Percentiles rank a stretch among this genome's conserved stretches.
These are phyloP conservation scores for Cryptus armator DNA, from an alignment of 2,888 invertebrate genomes.

Conservation along the genomic window DNA sequence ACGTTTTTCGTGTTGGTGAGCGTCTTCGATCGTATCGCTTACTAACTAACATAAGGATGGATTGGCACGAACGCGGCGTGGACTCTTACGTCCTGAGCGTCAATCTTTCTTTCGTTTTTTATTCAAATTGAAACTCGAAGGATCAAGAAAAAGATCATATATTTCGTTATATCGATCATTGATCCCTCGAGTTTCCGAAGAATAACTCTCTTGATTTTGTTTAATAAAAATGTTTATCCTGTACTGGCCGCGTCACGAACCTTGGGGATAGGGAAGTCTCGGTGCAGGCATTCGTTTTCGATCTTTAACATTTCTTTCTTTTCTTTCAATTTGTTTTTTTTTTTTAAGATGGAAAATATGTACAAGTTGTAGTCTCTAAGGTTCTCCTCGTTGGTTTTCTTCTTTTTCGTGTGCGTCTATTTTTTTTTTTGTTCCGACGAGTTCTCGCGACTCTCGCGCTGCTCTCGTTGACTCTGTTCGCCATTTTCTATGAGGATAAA, in stretches of 20 bases:
- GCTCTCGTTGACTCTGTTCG: neutral
- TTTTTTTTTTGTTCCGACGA: constrained; percentile 47
- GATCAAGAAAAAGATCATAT: neutral
- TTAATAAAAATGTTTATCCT: constrained; percentile 12
- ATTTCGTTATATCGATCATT: neutral
- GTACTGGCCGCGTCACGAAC: constrained; percentile 43
- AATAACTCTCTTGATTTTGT: constrained; percentile 9
- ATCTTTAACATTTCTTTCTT: neutral
- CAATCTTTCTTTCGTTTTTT: constrained; percentile 18
- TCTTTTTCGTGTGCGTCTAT: constrained; percentile 4
- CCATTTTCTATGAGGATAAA: neutral
- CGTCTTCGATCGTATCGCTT: constrained; percentile 65
- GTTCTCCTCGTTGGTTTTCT: constrained; percentile 24
- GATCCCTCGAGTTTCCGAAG: neutral
- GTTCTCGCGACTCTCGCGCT: constrained; percentile 44
- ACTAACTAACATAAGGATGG: constrained; percentile 67
- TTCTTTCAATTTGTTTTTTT: constrained; percentile 9
- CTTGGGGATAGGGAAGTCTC: constrained; percentile 31
- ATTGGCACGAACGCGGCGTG: constrained; percentile 40
- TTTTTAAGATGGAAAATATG: constrained; percentile 48
- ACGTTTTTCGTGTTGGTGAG: constrained; percentile 10
- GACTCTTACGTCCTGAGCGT: neutral
- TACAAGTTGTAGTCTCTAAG: constrained; percentile 55
- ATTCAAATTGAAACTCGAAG: neutral
- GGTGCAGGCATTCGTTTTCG: neutral